Evolutionary conservation across 2,113 vertebrate genomes (phyloP), one percentile per base, ranked within the genome.

Genomic region (Corvus cornix): DNA sequence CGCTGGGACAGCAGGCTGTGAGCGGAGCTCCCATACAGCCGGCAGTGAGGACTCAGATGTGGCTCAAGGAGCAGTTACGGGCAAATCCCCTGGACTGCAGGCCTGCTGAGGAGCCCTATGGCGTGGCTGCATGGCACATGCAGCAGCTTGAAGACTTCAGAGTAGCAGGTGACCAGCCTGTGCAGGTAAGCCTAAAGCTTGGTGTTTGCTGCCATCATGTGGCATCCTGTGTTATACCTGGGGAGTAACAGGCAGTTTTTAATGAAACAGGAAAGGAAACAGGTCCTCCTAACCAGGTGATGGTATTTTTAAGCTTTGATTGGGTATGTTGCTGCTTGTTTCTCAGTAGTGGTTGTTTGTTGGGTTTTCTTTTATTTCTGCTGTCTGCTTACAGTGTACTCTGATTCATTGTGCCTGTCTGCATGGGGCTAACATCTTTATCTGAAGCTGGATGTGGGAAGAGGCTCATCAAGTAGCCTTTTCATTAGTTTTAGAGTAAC

Each of bases 61-160:
- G 99, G 99, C 98, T 99, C 76, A 99, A 98, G 5, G 99, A 99
- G 69, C 99, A 99, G 97, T 95, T 99, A 26, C 97, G 98, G 79
- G 97, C 98, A 84, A 98, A 98, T 48, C 97, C 98, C 35, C 93
- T 98, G 98, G 99, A 99, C 93, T 98, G 98, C 91, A 97, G 95
- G 97, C 87, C 85, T 77, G 80, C 97, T 4, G 98, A 98, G 58
- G 96, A 98, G 55, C 89, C 97, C 49, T 96, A 96, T 4, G 88
- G 96, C 4, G 10, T 97, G 22, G 74, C 96, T 37, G 82, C 97
- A 0, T 99, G 98, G 98, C 98, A 98, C 31, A 84, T 95, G 75
- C 98, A 97, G 84, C 98, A 97, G 31, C 96, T 96, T 0, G 98
- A 99, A 44, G 97, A 98, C 5, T 93, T 98, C 1, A 89, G 91